Evolutionary conservation across 2,113 vertebrate genomes (phyloP).

Genomic region (Catharus bicknelli): DNA sequence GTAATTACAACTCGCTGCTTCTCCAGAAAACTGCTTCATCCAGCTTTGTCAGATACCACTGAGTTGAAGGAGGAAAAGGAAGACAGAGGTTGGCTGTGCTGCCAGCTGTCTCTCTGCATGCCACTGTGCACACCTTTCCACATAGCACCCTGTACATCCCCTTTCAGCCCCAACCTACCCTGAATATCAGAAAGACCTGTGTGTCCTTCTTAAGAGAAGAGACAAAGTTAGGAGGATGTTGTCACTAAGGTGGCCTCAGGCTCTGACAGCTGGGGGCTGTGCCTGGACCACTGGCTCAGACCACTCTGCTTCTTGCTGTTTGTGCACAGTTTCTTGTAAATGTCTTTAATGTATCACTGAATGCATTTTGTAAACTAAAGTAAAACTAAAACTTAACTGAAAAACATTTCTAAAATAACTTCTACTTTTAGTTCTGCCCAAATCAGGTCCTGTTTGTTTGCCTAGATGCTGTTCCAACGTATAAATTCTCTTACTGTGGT

Average conservation of each 20-base stretch:
- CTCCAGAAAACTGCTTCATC: not conserved
- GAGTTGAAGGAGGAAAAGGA: not conserved
- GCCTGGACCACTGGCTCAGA: not conserved
- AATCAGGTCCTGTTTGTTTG: not conserved
- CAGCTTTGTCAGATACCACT: accelerated
- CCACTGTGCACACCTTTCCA: accelerated
- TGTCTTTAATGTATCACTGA: not conserved
- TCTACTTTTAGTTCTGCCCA: not conserved
- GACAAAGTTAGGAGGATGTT: not conserved
- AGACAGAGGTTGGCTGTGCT: not conserved
- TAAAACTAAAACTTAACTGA: not conserved
- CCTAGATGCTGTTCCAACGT: not conserved
- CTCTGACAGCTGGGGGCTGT: not conserved
- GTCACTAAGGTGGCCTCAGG: not conserved
- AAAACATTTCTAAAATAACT: not conserved
- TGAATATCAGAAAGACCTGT: not conserved
- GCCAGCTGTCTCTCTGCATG: not conserved
- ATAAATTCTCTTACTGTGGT: not conserved
- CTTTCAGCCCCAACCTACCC: not conserved
- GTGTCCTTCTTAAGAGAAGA: not conserved
- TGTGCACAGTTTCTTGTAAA: not conserved
- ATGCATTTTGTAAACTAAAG: not conserved
- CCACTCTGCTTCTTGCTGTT: not conserved
- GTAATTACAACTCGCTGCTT: not conserved
- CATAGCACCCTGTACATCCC: not conserved